Evolutionary conservation across 2,113 vertebrate species (phyloP).

Genomic region (Pluvianellus socialis): DNA sequence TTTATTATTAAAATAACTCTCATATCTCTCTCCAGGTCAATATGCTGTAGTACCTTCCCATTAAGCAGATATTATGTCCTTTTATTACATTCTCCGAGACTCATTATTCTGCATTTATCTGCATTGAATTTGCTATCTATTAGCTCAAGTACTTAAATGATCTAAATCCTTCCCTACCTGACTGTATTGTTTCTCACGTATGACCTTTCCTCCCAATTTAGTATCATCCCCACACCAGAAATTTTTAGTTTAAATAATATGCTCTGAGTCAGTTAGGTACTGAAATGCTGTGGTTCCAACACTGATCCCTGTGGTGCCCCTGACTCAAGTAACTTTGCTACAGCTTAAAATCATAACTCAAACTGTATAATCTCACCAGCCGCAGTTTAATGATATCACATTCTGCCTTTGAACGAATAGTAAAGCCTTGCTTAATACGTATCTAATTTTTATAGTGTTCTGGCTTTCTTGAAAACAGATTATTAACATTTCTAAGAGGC

Average conservation of each 20-base stretch:
- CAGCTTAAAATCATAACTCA: not conserved
- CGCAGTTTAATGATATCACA: not conserved
- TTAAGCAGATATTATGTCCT: constrained; percentile 80
- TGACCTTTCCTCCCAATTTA: constrained; percentile 82
- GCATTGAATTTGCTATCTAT: constrained; percentile 81
- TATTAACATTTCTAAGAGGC: not conserved
- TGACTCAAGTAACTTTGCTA: constrained; percentile 35
- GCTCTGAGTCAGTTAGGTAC: constrained; percentile 58
- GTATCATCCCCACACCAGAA: constrained; percentile 69
- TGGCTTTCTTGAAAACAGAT: not conserved
- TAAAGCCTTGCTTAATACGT: not conserved
- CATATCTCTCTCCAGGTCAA: constrained; percentile 77
- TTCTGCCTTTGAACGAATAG: not conserved
- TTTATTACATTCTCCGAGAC: constrained; percentile 78
- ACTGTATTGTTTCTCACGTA: constrained; percentile 73
- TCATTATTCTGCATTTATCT: constrained; percentile 84
- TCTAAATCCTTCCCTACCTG: constrained; percentile 75
- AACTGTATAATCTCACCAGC: not conserved
- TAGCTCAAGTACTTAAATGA: constrained; percentile 76
- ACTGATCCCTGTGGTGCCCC: constrained; percentile 45
- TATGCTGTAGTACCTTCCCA: constrained; percentile 74
- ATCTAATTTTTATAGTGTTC: not conserved
- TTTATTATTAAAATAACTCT: constrained; percentile 81
- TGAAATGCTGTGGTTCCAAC: constrained; percentile 44
- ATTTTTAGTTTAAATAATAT: constrained; percentile 69